phyloP scores from a whole-genome alignment of 2,888 invertebrate species.

The Clepsis dumicolana region DNA sequence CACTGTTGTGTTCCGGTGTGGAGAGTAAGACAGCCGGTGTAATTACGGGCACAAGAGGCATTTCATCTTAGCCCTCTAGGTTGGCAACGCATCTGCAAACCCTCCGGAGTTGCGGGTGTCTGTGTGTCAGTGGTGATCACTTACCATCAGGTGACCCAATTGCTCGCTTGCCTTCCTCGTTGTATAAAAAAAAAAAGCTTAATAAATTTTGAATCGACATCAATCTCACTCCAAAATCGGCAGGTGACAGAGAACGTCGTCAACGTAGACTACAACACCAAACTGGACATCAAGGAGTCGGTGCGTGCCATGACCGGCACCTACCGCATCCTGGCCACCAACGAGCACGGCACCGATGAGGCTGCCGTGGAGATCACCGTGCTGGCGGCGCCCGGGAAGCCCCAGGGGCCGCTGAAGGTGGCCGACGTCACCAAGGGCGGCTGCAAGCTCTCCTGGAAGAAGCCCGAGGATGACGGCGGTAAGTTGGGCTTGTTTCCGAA shows the following conservation, averaged over 20 bases:
- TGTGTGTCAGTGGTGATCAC: no score
- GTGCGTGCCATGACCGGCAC: constrained; percentile 94
- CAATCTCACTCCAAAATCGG: background rate
- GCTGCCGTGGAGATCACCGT: constrained; percentile 98
- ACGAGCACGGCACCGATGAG: constrained; percentile 96
- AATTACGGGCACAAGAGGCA: no score
- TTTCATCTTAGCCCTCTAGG: no score
- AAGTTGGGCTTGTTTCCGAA: constrained; percentile 47
- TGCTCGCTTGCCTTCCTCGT: no score
- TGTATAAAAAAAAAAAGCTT: no score
- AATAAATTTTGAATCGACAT: no score
- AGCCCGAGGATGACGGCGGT: constrained; percentile 98
- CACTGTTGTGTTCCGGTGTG: no score
- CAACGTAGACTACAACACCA: constrained; percentile 96
- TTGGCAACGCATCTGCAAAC: no score
- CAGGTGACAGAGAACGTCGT: constrained; percentile 90
- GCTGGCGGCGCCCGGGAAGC: constrained; percentile 92
- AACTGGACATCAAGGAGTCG: constrained; percentile 92
- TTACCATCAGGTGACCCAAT: no score
- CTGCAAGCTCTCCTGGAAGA: constrained; percentile 96
- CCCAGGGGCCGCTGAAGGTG: constrained; percentile 95
- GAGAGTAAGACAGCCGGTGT: no score
- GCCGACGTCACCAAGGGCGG: constrained; percentile 95
- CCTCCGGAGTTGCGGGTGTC: no score
- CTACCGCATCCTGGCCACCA: constrained; percentile 95